Percentiles rank a stretch among this genome's conserved stretches.
Conservation (phyloP, 2,888 invertebrate genomes). For the Ceraclea dissimilis region DNA sequence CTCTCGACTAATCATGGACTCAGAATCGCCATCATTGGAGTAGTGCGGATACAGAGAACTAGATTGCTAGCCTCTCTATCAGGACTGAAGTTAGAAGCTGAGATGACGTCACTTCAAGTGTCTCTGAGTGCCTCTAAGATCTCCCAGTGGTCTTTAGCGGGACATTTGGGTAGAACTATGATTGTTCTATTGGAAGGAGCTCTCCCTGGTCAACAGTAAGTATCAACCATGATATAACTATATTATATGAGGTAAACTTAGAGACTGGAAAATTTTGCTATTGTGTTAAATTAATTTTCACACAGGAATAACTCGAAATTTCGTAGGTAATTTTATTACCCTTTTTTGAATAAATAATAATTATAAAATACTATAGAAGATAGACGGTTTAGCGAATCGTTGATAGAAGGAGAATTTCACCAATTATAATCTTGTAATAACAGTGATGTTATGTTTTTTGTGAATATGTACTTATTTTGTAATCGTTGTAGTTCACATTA, state of each 20-base stretch:
- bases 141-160: conserved; percentile 76
- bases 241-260: too few relatives aligned
- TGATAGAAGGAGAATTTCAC: too few relatives aligned
- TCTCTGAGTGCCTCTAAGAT: conserved; percentile 87
- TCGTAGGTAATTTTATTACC: too few relatives aligned
- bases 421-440: too few relatives aligned
- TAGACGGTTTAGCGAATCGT: too few relatives aligned
- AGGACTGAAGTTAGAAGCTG: conserved; percentile 89
- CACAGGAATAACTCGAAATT: conserved; percentile 2
- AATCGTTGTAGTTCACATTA: too few relatives aligned
- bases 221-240: conserved; percentile 16
- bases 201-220: conserved; percentile 82
- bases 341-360: too few relatives aligned
- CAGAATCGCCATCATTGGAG: conserved; percentile 77
- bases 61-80: conserved; percentile 83
- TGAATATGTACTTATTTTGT: too few relatives aligned
- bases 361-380: too few relatives aligned
- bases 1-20: conserved; percentile 56
- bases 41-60: conserved; percentile 79
- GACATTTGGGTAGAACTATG: conserved; percentile 86
- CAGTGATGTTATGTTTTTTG: too few relatives aligned
- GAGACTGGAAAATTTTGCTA: conserved; percentile 8
- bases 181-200: conserved; percentile 86
- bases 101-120: conserved; percentile 86
- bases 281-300: conserved; percentile 20